These are phyloP conservation scores for Orthochromis indermauri DNA, from an alignment of 2,113 vertebrate genomes.

Conservation along the genomic window DNA sequence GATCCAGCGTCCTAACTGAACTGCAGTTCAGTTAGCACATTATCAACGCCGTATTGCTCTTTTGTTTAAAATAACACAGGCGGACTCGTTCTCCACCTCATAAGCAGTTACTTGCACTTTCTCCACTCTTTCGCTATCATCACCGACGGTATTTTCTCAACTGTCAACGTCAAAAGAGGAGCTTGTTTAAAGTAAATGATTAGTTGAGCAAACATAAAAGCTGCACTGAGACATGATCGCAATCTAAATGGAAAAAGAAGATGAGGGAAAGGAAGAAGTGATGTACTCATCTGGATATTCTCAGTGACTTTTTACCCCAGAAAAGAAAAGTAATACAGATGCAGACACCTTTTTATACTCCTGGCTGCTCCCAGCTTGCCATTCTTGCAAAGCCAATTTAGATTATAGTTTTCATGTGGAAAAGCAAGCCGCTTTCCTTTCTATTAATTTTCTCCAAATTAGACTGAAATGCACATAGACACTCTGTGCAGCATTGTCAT, in stretches of 20 bases:
- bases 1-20: neutral
- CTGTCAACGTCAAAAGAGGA: neutral
- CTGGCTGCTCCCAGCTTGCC: neutral
- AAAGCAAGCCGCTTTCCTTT: neutral
- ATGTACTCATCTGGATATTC: neutral
- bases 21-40: neutral
- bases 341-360: neutral
- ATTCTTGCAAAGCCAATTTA: neutral
- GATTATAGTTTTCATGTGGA: neutral
- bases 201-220: neutral
- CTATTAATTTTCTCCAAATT: constrained; percentile 3
- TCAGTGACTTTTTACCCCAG: neutral
- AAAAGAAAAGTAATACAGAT: neutral
- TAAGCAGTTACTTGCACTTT: neutral
- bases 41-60: neutral
- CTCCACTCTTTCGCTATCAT: neutral
- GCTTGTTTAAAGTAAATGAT: neutral
- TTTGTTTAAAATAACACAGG: neutral
- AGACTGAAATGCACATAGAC: neutral
- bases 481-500: neutral
- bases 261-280: neutral
- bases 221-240: neutral
- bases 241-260: neutral
- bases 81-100: neutral
- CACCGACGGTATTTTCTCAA: neutral